Conservation (phyloP, 2,113 vertebrate genomes). For the Thalassarche chlororhynchos region DNA sequence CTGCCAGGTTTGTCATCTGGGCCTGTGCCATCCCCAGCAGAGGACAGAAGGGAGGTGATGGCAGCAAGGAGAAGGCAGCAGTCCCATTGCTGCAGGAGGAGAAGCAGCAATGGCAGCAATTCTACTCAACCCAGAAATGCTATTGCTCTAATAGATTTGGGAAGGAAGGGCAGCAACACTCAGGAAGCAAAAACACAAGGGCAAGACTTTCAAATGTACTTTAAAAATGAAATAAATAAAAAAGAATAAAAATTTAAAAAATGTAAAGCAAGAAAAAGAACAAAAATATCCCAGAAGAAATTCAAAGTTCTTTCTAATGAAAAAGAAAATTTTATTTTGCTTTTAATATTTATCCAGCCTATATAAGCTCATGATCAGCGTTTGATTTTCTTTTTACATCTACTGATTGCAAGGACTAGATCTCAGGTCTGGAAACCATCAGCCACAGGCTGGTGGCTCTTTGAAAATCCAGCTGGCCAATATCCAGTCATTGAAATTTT, state of each 20-base stretch:
- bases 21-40: not conserved
- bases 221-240: not conserved
- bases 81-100: not conserved
- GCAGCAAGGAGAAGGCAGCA: not conserved
- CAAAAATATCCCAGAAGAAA: not conserved
- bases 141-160: not conserved
- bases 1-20: not conserved
- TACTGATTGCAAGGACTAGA: not conserved
- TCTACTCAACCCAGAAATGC: not conserved
- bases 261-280: not conserved
- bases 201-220: not conserved
- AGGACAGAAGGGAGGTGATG: not conserved
- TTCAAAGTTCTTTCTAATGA: not conserved
- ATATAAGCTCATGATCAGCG: not conserved
- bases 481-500: not conserved
- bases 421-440: not conserved
- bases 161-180: not conserved
- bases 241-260: accelerated
- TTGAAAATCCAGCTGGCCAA: not conserved
- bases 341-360: not conserved
- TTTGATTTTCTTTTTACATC: not conserved
- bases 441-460: not conserved
- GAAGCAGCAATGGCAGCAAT: not conserved
- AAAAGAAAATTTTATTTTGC: not conserved
- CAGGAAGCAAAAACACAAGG: not conserved